Conservation (phyloP, 2,888 invertebrate species). For the Lasioglossum zephyrum region DNA sequence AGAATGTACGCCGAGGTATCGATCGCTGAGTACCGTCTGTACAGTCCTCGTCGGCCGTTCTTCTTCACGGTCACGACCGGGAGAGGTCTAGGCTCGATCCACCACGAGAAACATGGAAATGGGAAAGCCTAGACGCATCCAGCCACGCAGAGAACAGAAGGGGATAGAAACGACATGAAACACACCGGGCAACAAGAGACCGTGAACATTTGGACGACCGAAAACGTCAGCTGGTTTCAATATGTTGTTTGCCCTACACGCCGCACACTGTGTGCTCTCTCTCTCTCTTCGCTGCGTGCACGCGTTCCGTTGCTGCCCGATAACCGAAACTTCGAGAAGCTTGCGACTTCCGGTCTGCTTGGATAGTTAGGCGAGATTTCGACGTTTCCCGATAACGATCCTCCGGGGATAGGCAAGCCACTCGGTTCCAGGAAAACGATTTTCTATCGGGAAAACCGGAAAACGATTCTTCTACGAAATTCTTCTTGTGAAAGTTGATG, state of each 20-base stretch:
- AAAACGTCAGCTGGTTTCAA: conserved; percentile 67
- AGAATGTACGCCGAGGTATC: conserved; percentile 2
- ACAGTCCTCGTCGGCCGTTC: background rate
- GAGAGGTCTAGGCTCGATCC: conserved; percentile 7
- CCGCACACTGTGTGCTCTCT: background rate
- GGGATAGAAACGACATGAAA: background rate
- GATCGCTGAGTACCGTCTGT: conserved; percentile 10
- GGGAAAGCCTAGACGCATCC: background rate
- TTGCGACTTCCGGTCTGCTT: background rate
- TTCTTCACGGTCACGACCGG: conserved; percentile 14
- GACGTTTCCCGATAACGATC: background rate
- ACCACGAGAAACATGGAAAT: background rate
- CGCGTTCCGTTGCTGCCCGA: background rate
- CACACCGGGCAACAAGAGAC: background rate
- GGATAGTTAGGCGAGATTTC: background rate
- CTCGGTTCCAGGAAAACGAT: background rate
- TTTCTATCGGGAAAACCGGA: background rate
- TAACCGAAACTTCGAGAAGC: background rate
- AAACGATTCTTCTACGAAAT: too few relatives aligned
- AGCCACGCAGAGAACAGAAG: background rate
- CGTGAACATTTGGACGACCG: conserved; percentile 24
- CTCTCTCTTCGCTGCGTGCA: background rate
- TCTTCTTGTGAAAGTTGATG: background rate
- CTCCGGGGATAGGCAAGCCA: background rate
- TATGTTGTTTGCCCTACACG: conserved; percentile 35